Percentiles rank a stretch among this genome's conserved stretches.
Conservation (phyloP, 1,140 invertebrate genomes). For the Thereuonema tuberculata region DNA sequence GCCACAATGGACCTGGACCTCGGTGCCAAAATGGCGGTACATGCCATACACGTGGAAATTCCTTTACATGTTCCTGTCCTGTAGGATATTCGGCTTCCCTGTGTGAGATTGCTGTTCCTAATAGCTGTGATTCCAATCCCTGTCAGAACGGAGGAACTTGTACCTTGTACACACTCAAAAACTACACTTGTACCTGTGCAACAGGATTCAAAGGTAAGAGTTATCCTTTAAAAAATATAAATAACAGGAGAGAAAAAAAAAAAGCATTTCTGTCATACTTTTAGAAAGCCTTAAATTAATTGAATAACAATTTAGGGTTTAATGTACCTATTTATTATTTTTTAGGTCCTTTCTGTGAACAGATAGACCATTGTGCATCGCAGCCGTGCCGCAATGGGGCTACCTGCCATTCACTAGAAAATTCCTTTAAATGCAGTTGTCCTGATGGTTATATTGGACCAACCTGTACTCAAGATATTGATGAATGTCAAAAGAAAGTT, state of each 20-base stretch:
- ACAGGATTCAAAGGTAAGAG: slow-evolving; percentile 71
- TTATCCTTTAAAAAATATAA: neutral
- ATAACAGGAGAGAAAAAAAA: neutral
- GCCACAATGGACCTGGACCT: slow-evolving; percentile 58
- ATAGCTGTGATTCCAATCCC: slow-evolving; percentile 75
- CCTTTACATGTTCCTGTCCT: slow-evolving; percentile 72
- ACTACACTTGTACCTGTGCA: slow-evolving; percentile 68
- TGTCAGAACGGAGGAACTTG: slow-evolving; percentile 77
- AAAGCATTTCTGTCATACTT: neutral
- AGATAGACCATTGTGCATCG: slow-evolving; percentile 73
- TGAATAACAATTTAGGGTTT: neutral
- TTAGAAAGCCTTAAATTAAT: too few relatives aligned
- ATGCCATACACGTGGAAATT: slow-evolving; percentile 55
- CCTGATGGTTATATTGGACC: slow-evolving; percentile 72
- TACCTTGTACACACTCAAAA: slow-evolving; percentile 50
- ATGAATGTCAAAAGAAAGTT: slow-evolving; percentile 62
- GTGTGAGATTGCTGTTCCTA: slow-evolving; percentile 78
- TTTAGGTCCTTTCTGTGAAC: slow-evolving; percentile 72
- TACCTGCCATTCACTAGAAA: slow-evolving; percentile 54
- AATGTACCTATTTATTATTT: slow-evolving; percentile 3
- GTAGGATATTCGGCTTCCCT: slow-evolving; percentile 80
- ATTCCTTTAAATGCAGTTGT: slow-evolving; percentile 65
- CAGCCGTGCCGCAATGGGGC: slow-evolving; percentile 76
- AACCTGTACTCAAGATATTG: slow-evolving; percentile 73
- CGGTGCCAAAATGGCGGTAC: slow-evolving; percentile 86